Evolutionary conservation across 2,797 vertebrate species (phyloP), one percentile per base, ranked within the genome.

Genomic region (Gadopsis bispinosus): DNA sequence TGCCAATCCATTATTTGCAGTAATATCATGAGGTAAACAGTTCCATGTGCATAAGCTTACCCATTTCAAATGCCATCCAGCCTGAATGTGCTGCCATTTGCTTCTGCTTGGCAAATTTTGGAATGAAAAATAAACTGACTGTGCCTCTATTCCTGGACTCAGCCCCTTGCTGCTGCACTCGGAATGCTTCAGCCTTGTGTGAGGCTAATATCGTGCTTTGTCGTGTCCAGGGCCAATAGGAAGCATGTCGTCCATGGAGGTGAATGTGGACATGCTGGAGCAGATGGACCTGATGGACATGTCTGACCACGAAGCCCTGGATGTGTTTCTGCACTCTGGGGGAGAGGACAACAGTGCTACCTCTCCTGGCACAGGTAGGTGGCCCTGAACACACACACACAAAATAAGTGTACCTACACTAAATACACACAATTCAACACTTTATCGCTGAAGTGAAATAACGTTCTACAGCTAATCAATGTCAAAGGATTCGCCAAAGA

Each of bases 211-310:
- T 78, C 58, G 64, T 29, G 12, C 76, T 68, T 11, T 73, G 53
- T 81, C 84, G 58, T 79, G 68, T 86, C 35, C 91, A 98, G 97
- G 95, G 69, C 97, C 97, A 68, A 96, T 97, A 91, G 97, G 97
- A 81, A 98, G 97, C 86, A 97, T 98, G 94, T 98, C 97, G 0
- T 98, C 97, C 80, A 98, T 98, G 97, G 97, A 98, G 92, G 97
- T 98, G 88, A 98, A 98, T 0, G 97, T 98, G 92, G 97, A 98
- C 92, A 95, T 97, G 83, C 91, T 98, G 93, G 97, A 98, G 92
- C 97, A 98, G 92, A 97, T 98, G 94, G 97, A 98, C 31, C 89
- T 98, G 88, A 96, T 97, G 90, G 97, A 98, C 89, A 95, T 98
- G 91, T 97, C 96, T 2, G 97, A 98, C 88, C 97, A 97, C 50